A percentile compares a stretch with the other conserved stretches of the same genome.
phyloP scores from a whole-genome alignment of 2,888 invertebrate species.

The Ennomos fuscantarius region DNA sequence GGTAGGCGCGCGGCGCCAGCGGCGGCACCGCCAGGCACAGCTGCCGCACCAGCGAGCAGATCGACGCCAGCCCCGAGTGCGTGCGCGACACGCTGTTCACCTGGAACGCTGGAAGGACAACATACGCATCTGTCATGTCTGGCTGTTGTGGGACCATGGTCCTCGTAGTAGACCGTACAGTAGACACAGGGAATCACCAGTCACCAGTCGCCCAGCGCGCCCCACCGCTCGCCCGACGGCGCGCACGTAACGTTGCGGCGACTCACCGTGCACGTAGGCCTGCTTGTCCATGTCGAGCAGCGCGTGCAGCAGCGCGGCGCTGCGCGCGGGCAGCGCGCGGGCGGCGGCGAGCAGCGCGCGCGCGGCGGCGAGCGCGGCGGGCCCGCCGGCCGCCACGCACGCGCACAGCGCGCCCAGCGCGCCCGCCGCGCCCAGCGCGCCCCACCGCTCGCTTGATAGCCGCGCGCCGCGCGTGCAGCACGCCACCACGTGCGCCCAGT shows the following conservation, averaged over 20 bases:
- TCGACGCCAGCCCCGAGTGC: conserved; percentile 79
- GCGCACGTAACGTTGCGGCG: too few species aligned
- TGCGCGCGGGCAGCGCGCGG: conserved; percentile 50
- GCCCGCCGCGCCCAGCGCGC: conserved; percentile 48
- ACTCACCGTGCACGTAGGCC: conserved; percentile 67
- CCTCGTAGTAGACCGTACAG: too few species aligned
- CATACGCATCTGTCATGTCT: too few species aligned
- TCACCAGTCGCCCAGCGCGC: too few species aligned
- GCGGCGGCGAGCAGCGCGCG: conserved; percentile 47
- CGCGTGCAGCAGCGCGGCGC: conserved; percentile 54
- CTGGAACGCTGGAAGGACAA: conserved; percentile 60
- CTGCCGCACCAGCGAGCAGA: conserved; percentile 93
- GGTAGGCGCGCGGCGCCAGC: conserved; percentile 87
- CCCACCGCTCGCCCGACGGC: too few species aligned
- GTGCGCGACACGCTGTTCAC: conserved; percentile 42
- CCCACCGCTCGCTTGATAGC: conserved; percentile 58
- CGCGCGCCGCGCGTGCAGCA: conserved; percentile 87
- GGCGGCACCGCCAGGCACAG: conserved; percentile 87
- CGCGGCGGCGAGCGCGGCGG: conserved; percentile 50
- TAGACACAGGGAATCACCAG: too few species aligned
- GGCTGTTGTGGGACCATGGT: too few species aligned
- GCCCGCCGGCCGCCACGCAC: conserved; percentile 38
- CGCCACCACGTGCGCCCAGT: conserved; percentile 93
- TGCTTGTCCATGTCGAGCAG: conserved; percentile 68
- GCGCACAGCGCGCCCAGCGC: conserved; percentile 53